These are phyloP conservation scores for Temnothorax curvispinosus DNA, from an alignment of 1,140 invertebrate species.

Conservation along the genomic window DNA sequence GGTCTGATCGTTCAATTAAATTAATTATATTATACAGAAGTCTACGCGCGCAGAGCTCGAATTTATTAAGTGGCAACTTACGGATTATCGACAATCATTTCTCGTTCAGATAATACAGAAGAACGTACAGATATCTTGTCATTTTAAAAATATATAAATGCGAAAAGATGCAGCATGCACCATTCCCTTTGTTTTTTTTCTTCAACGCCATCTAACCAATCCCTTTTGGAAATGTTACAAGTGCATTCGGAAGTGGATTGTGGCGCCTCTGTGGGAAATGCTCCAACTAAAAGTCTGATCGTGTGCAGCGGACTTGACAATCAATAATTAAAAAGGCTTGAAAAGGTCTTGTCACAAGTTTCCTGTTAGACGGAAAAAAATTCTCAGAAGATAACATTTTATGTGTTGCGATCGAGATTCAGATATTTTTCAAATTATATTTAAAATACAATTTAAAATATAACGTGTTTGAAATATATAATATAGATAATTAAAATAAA, in stretches of 20 bases:
- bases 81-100: constrained; percentile 14
- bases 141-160: constrained; percentile 10
- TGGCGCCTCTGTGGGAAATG: constrained; percentile 15
- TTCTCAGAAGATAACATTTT: neutral
- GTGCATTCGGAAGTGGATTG: neutral
- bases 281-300: constrained; percentile 15
- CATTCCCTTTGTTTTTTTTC: neutral
- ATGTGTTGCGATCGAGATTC: neutral
- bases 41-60: neutral
- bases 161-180: neutral
- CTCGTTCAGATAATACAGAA: neutral
- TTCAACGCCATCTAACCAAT: constrained; percentile 5
- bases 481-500: neutral
- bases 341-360: neutral
- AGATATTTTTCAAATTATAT: neutral
- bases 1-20: neutral
- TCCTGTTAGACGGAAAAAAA: neutral
- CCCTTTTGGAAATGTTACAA: neutral
- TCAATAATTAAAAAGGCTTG: neutral
- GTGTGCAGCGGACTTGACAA: neutral
- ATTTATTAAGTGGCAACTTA: constrained; percentile 9
- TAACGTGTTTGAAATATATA: neutral
- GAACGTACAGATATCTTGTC: neutral
- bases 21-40: neutral
- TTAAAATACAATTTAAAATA: neutral